Evolutionary conservation across 2,797 vertebrate genomes (phyloP).

Genomic region (Pyrocephalus nanus): DNA sequence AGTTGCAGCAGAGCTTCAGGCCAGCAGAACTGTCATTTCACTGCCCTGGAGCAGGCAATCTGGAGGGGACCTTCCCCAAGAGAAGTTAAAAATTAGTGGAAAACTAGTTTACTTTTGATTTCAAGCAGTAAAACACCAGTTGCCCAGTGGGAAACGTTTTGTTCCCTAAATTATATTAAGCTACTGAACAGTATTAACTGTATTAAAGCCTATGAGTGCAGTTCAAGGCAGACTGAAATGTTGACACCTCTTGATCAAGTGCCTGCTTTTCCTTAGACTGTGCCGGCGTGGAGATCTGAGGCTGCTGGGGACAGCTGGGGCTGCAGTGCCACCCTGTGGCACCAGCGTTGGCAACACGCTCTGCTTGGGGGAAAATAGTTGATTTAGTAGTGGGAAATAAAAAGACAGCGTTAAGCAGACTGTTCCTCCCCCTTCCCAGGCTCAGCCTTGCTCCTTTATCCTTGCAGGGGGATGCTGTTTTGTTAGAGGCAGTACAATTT

Average conservation of each 20-base stretch:
- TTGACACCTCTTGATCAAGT: accelerated
- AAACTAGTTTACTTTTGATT: not conserved
- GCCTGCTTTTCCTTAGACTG: accelerated
- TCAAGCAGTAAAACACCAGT: not conserved
- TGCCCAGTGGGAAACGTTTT: not conserved
- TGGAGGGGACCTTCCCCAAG: not conserved
- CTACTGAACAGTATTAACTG: not conserved
- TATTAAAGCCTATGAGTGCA: not conserved
- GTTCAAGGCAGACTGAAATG: accelerated
- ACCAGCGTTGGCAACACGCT: accelerated
- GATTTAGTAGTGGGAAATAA: not conserved
- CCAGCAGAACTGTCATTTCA: not conserved
- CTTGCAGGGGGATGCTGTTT: not conserved
- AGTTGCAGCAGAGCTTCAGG: not conserved
- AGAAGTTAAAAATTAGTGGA: not conserved
- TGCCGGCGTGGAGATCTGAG: not conserved
- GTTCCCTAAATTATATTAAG: not conserved
- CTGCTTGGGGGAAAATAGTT: accelerated
- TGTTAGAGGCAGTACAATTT: accelerated
- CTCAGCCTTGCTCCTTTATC: accelerated
- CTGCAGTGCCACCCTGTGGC: slow-evolving; percentile 65
- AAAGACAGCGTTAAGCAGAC: accelerated
- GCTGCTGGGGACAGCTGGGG: not conserved
- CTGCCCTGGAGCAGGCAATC: not conserved
- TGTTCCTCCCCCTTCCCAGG: not conserved